Evolutionary conservation across 35 echinoderm and acorn worm species (phyloP).

Genomic region (Apostichopus californicus): DNA sequence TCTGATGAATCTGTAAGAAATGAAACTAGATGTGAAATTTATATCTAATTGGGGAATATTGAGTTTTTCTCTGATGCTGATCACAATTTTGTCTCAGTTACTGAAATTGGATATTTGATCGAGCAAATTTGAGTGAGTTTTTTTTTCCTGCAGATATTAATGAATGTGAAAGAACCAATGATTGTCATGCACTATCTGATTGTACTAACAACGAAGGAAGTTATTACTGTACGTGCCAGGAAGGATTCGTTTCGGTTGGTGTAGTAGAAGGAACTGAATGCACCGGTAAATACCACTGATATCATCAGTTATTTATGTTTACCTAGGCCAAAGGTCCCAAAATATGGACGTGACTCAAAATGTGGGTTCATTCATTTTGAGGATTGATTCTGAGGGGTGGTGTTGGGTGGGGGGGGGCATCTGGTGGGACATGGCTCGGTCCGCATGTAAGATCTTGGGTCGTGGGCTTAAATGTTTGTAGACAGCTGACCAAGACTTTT

Average conservation of each 20-base stretch:
- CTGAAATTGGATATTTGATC: background rate
- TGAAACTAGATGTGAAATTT: background rate
- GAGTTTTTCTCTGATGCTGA: background rate
- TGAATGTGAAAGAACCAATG: background rate
- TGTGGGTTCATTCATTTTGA: too few relatives aligned
- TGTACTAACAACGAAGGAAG: conserved; percentile 72
- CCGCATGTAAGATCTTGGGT: too few relatives aligned
- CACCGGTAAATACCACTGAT: conserved; percentile 29
- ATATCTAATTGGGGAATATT: background rate
- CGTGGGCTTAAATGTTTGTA: too few relatives aligned
- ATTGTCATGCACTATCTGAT: conserved; percentile 59
- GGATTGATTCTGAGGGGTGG: too few relatives aligned
- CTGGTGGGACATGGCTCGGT: too few relatives aligned
- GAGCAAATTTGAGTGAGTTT: background rate
- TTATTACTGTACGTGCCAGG: conserved; percentile 66
- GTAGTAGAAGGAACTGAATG: conserved; percentile 26
- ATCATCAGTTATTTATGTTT: background rate
- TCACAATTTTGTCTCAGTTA: background rate
- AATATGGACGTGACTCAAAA: too few relatives aligned
- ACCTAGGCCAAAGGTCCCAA: too few relatives aligned
- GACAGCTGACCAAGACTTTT: too few relatives aligned
- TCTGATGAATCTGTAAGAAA: background rate
- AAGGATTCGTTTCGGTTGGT: conserved; percentile 49
- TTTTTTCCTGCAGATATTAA: conserved; percentile 17
- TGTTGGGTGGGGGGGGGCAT: too few relatives aligned